Percentiles rank a stretch among this genome's conserved stretches.
Evolutionary conservation across 2,888 invertebrate genomes (phyloP).

Genomic region (Tubiluchus corallicola): DNA sequence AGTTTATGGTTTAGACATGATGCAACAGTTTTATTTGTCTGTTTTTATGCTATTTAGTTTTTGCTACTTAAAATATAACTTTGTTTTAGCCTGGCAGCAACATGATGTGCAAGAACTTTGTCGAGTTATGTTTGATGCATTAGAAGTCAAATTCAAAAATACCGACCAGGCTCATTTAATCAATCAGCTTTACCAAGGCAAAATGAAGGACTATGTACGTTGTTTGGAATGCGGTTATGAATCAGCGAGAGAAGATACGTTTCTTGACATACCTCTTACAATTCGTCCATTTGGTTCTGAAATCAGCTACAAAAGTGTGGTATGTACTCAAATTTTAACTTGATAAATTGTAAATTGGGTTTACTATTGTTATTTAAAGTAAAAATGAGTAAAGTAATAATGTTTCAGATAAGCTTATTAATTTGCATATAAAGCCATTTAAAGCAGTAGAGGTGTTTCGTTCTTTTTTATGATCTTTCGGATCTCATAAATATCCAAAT

Average conservation of each 20-base stretch:
- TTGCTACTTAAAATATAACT: too few species aligned
- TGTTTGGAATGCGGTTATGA: constrained; percentile 66
- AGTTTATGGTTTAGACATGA: neutral
- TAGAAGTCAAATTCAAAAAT: constrained; percentile 62
- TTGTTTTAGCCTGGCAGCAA: constrained; percentile 55
- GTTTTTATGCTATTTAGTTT: constrained; percentile 6
- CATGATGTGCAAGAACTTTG: constrained; percentile 79
- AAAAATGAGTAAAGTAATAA: too few species aligned
- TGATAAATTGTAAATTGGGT: too few species aligned
- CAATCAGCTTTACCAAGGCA: constrained; percentile 51
- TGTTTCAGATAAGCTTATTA: too few species aligned
- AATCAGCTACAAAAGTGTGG: constrained; percentile 54
- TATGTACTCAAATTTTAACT: too few species aligned
- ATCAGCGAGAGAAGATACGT: constrained; percentile 60
- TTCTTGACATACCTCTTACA: constrained; percentile 65
- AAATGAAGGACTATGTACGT: constrained; percentile 72
- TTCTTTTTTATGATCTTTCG: too few species aligned
- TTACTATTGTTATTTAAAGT: too few species aligned
- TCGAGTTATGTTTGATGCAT: constrained; percentile 71
- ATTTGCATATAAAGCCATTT: too few species aligned
- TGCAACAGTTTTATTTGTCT: constrained; percentile 6
- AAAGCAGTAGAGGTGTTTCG: too few species aligned
- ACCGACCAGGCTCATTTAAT: constrained; percentile 63
- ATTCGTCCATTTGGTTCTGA: constrained; percentile 60
- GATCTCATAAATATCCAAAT: too few species aligned